Evolutionary conservation across 1,140 invertebrate genomes (phyloP).

Genomic region (Drosophila lini): DNA sequence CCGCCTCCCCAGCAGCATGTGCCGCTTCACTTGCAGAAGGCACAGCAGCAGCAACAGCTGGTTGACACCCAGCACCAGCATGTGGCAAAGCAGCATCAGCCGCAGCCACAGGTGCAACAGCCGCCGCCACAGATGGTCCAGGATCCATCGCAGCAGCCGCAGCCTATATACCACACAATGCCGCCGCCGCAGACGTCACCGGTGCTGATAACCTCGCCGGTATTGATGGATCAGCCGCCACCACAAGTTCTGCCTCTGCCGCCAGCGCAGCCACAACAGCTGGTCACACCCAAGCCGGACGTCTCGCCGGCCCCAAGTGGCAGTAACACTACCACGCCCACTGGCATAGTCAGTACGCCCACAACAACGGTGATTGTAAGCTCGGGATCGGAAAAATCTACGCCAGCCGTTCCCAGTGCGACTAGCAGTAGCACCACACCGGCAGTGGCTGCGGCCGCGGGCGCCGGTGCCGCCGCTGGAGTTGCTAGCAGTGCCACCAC

Average conservation of each 20-base stretch:
- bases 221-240: slow-evolving; percentile 61
- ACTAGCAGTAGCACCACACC: slow-evolving; percentile 19
- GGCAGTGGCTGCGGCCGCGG: slow-evolving; percentile 66
- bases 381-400: slow-evolving; percentile 53
- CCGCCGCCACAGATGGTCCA: slow-evolving; percentile 47
- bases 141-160: slow-evolving; percentile 51
- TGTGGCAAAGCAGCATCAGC: slow-evolving; percentile 80
- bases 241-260: slow-evolving; percentile 67
- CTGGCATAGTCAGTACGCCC: slow-evolving; percentile 66
- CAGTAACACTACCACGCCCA: slow-evolving; percentile 66
- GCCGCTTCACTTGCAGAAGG: slow-evolving; percentile 72
- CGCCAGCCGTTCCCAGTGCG: slow-evolving; percentile 57
- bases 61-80: slow-evolving; percentile 69
- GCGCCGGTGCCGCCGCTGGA: slow-evolving; percentile 50
- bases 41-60: slow-evolving; percentile 84
- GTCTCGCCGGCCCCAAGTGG: slow-evolving; percentile 56
- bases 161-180: slow-evolving; percentile 64
- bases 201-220: slow-evolving; percentile 58
- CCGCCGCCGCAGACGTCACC: slow-evolving; percentile 77
- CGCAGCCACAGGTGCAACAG: slow-evolving; percentile 57
- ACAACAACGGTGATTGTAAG: slow-evolving; percentile 40
- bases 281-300: slow-evolving; percentile 58
- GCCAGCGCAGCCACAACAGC: slow-evolving; percentile 55
- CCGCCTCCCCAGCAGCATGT: slow-evolving; percentile 75
- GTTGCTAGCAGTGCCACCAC: slow-evolving; percentile 85